phyloP scores from a whole-genome alignment of 2,888 invertebrate genomes.

The Ichneumoninae sp. region DNA sequence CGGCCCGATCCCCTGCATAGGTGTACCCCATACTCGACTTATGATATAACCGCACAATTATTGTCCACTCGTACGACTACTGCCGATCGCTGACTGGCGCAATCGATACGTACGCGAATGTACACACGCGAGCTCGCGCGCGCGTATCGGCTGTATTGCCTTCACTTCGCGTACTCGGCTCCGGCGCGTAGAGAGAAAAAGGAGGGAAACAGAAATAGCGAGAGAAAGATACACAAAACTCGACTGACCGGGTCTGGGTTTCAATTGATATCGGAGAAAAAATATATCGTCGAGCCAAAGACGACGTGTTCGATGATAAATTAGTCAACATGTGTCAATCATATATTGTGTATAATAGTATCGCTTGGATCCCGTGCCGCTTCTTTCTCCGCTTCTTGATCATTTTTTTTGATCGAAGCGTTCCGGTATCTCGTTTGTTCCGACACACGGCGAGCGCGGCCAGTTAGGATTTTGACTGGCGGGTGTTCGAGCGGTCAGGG shows the following conservation, averaged over 20 bases:
- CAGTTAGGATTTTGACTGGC: slow-evolving; percentile 28
- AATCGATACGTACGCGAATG: slow-evolving; percentile 31
- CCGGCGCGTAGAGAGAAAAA: background rate
- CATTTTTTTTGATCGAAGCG: background rate
- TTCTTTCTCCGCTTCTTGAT: slow-evolving; percentile 19
- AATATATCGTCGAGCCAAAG: slow-evolving; percentile 39
- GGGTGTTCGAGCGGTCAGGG: slow-evolving; percentile 32
- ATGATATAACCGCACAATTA: slow-evolving; percentile 63
- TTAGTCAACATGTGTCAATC: slow-evolving; percentile 55
- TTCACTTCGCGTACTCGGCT: slow-evolving; percentile 26
- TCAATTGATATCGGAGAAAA: slow-evolving; percentile 54
- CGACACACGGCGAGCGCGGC: background rate
- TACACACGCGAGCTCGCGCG: slow-evolving; percentile 12
- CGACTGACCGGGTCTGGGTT: slow-evolving; percentile 46
- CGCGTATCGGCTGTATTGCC: slow-evolving; percentile 23
- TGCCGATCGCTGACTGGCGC: slow-evolving; percentile 52
- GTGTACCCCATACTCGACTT: slow-evolving; percentile 21
- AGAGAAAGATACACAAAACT: slow-evolving; percentile 26
- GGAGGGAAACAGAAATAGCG: slow-evolving; percentile 22
- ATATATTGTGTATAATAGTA: background rate
- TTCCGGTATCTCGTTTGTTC: background rate
- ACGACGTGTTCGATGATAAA: slow-evolving; percentile 55
- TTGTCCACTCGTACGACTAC: slow-evolving; percentile 54
- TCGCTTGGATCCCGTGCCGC: background rate
- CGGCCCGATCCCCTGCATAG: slow-evolving; percentile 20